phyloP scores from a whole-genome alignment of 1,140 invertebrate genomes.

The Trichonephila clavipes region DNA sequence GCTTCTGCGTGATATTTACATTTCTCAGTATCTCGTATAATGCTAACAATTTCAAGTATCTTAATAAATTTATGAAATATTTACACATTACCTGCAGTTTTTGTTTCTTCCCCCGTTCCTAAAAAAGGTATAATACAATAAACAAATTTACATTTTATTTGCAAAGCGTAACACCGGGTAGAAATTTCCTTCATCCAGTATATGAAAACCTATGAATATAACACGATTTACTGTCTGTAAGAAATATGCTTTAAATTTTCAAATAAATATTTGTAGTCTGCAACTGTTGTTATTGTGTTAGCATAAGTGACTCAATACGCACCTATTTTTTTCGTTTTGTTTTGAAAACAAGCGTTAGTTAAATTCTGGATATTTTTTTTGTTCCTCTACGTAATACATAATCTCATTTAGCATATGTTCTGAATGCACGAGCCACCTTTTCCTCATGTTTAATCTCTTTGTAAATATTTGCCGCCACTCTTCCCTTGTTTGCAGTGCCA shows the following conservation, averaged over 20 bases:
- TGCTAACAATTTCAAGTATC: too few species aligned
- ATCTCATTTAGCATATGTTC: constrained; percentile 34
- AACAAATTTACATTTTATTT: not conserved
- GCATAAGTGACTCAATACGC: constrained; percentile 11
- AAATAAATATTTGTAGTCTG: not conserved
- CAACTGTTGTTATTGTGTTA: constrained; percentile 9
- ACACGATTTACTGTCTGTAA: not conserved
- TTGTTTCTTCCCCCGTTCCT: not conserved
- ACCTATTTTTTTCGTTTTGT: not conserved
- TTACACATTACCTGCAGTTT: not conserved
- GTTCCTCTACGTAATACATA: not conserved
- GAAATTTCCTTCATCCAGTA: not conserved
- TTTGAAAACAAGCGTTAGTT: not conserved
- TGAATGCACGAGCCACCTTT: not conserved
- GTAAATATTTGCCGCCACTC: constrained; percentile 59
- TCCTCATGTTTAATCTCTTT: constrained; percentile 24
- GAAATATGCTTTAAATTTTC: not conserved
- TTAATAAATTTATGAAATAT: not conserved
- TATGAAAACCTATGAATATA: not conserved
- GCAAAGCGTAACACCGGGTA: not conserved
- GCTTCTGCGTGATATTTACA: too few species aligned
- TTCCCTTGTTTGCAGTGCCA: constrained; percentile 43
- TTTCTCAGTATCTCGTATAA: too few species aligned
- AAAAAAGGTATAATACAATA: not conserved
- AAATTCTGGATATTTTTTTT: not conserved